Evolutionary conservation across 2,797 vertebrate species (phyloP), one percentile per base, ranked within the genome.

Genomic region (Pelobates cultripes): DNA sequence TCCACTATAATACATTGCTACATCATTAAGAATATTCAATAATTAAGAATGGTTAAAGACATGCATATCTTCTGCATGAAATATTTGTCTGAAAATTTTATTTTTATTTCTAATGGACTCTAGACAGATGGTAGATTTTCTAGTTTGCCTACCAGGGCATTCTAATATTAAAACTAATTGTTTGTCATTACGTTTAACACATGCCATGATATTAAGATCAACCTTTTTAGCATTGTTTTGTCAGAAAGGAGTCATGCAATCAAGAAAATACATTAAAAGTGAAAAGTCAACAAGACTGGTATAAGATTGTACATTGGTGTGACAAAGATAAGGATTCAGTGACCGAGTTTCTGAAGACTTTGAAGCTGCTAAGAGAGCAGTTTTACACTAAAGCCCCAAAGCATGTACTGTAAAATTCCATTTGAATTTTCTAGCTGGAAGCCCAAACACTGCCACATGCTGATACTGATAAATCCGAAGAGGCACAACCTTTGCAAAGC

Each of bases 401-500:
- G 87, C 88, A 88, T 89, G 86, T 88, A 87, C 89, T 91, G 86
- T 90, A 92, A 86, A 90, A 91, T 92, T 93, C 86, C 83, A 92
- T 93, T 92, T 94, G 87, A 93, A 89, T 93, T 91, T 88, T 88
- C 84, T 86, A 89, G 86, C 87, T 91, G 86, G 85, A 90, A 92
- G 89, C 87, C 89, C 90, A 89, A 93, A 89, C 90, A 90, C 85
- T 90, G 88, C 88, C 91, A 83, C 89, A 92, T 94, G 91, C 89
- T 91, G 89, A 88, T 91, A 90, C 89, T 86, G 92, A 94, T 94
- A 93, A 94, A 92, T 92, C 89, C 84, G 88, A 87, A 91, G 86
- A 92, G 86, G 87, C 86, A 85, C 85, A 91, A 88, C 84, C 87
- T 89, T 89, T 91, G 90, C 90, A 86, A 88, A 90, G 86, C 90